phyloP scores from a whole-genome alignment of 2,113 vertebrate species.

The Periophthalmus modestus region DNA sequence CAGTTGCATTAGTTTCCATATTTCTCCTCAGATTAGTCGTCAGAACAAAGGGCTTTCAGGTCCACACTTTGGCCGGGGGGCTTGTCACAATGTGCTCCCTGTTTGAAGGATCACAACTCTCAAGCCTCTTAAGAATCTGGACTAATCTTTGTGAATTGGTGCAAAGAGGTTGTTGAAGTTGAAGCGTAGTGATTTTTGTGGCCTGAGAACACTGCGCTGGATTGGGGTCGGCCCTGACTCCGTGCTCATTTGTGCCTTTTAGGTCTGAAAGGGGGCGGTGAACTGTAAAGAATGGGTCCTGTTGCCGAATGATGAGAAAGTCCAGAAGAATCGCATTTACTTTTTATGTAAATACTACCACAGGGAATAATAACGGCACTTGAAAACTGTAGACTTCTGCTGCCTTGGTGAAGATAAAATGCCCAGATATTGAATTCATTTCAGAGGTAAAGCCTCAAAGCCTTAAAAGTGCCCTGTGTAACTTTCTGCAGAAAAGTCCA shows the following conservation, averaged over 20 bases:
- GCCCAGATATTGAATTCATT: too few relatives aligned
- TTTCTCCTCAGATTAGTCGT: constrained; percentile 59
- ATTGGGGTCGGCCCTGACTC: constrained; percentile 49
- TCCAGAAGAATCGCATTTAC: constrained; percentile 12
- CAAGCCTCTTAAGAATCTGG: constrained; percentile 66
- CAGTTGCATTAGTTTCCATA: constrained; percentile 40
- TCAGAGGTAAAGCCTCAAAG: too few relatives aligned
- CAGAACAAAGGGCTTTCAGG: constrained; percentile 68
- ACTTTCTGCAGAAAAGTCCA: too few relatives aligned
- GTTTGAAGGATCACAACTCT: constrained; percentile 49
- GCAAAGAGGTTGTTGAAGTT: constrained; percentile 28
- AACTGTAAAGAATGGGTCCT: constrained; percentile 70
- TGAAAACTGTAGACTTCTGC: neutral
- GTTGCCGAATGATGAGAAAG: constrained; percentile 44
- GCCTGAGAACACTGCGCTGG: constrained; percentile 37
- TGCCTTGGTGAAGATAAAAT: too few relatives aligned
- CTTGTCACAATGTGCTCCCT: constrained; percentile 68
- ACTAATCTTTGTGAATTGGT: constrained; percentile 53
- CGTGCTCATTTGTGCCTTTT: constrained; percentile 50
- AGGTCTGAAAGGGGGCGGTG: constrained; percentile 68
- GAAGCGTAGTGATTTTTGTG: constrained; percentile 47
- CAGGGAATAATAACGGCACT: neutral
- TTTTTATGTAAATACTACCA: neutral
- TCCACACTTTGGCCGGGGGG: constrained; percentile 27
- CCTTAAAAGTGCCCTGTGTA: too few relatives aligned